A percentile compares a stretch with the other conserved stretches of the same genome.
phyloP scores from a whole-genome alignment of 30 jellyfish, hydroid and myxozoan genomes.

The Catostylus mosaicus region DNA sequence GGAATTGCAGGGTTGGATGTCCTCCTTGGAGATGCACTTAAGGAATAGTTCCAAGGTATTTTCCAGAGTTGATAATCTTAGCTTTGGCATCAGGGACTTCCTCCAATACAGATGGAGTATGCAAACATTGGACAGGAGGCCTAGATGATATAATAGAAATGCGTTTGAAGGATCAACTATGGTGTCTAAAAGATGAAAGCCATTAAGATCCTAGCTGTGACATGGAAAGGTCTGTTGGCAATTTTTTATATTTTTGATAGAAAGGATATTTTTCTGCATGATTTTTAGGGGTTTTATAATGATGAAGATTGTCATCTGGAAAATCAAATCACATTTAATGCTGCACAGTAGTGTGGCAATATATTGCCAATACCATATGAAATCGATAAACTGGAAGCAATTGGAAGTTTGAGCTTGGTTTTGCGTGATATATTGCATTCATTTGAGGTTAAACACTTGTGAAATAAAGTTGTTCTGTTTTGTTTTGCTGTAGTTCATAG shows the following conservation, averaged over 20 bases:
- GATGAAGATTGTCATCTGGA: not conserved
- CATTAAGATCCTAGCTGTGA: conserved; percentile 4
- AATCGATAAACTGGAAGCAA: not conserved
- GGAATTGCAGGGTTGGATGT: conserved; percentile 43
- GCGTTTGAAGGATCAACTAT: not conserved
- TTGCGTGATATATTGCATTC: no score
- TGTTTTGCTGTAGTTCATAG: not conserved
- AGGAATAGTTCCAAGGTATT: conserved; percentile 20
- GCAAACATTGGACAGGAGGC: conserved; percentile 66
- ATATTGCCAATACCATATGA: not conserved
- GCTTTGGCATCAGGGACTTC: conserved; percentile 61
- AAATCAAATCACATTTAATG: not conserved
- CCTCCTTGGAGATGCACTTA: conserved; percentile 33
- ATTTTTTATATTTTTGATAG: not conserved
- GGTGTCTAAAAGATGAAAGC: conserved; percentile 5
- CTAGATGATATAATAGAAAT: not conserved
- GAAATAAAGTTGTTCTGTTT: not conserved
- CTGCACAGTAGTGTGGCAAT: not conserved
- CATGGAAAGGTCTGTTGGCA: conserved; percentile 8
- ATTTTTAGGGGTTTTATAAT: not conserved
- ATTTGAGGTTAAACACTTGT: not conserved
- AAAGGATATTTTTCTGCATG: no score
- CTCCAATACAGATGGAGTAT: conserved; percentile 72
- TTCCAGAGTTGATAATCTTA: conserved; percentile 56
- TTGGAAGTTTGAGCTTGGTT: no score